Conservation (phyloP, 2,113 vertebrate genomes). For the Phalacrocorax brasilianus region DNA sequence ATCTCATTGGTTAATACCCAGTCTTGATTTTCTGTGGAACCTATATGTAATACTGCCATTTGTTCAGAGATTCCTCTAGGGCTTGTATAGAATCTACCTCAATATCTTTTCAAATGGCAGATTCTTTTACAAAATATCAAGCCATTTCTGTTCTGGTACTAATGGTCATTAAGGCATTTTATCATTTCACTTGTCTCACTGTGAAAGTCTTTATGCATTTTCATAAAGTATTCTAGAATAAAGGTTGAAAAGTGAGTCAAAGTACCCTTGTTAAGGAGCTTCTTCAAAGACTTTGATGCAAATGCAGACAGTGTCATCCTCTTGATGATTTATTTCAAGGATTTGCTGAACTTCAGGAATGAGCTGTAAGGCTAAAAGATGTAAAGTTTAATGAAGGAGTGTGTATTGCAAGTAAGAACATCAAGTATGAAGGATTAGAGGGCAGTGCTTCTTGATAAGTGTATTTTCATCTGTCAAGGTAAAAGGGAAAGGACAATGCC, state of each 20-base stretch:
- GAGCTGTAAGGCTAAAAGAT: not conserved
- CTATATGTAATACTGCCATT: not conserved
- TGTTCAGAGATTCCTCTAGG: not conserved
- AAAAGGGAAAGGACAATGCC: conserved; percentile 34
- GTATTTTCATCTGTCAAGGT: conserved; percentile 39
- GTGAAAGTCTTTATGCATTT: not conserved
- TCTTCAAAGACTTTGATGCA: not conserved
- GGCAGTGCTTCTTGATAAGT: conserved; percentile 29
- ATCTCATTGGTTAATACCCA: not conserved
- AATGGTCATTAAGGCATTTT: not conserved
- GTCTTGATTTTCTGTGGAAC: not conserved
- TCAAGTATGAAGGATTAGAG: not conserved
- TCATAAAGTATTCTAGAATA: not conserved
- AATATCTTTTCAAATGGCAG: not conserved
- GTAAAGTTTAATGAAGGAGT: conserved; percentile 41
- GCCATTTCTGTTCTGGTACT: not conserved
- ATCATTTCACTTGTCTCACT: not conserved
- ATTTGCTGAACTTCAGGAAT: conserved; percentile 28
- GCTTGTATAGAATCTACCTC: not conserved
- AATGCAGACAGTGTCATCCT: not conserved
- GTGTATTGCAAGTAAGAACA: not conserved
- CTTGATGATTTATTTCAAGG: conserved; percentile 15
- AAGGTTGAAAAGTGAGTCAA: not conserved
- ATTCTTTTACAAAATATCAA: not conserved
- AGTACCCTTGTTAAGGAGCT: not conserved